Evolutionary conservation across 2,888 invertebrate genomes (phyloP).

Genomic region (Pandemis corylana): DNA sequence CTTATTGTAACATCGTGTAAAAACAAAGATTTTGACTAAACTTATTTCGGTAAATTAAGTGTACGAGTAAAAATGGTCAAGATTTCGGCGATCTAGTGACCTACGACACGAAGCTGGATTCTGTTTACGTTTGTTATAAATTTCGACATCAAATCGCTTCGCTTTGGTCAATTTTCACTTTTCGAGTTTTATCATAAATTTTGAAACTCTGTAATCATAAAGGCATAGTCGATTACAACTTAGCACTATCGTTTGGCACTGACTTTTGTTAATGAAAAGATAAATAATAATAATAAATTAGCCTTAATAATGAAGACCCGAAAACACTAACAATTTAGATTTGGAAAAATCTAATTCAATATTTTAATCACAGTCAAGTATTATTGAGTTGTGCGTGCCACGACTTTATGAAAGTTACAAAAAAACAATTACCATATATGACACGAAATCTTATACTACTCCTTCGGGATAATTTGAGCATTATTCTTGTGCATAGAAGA

Average conservation of each 20-base stretch:
- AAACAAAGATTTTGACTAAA: slow-evolving; percentile 82
- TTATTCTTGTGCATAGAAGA: slow-evolving; percentile 81
- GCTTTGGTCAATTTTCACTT: slow-evolving; percentile 70
- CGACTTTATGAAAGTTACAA: slow-evolving; percentile 69
- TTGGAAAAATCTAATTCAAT: slow-evolving; percentile 70
- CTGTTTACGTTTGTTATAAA: slow-evolving; percentile 34
- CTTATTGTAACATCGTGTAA: slow-evolving; percentile 79
- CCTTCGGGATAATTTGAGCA: slow-evolving; percentile 82
- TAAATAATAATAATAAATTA: slow-evolving; percentile 70
- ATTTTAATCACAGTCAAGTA: slow-evolving; percentile 82
- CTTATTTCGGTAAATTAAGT: slow-evolving; percentile 82
- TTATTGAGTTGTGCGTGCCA: slow-evolving; percentile 77
- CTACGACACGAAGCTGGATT: slow-evolving; percentile 71
- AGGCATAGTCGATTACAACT: slow-evolving; percentile 79
- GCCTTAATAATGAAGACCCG: slow-evolving; percentile 66
- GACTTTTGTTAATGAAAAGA: slow-evolving; percentile 70
- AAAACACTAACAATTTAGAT: slow-evolving; percentile 64
- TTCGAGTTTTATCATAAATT: slow-evolving; percentile 65
- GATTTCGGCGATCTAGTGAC: slow-evolving; percentile 83
- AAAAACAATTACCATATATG: slow-evolving; percentile 78
- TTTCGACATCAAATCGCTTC: slow-evolving; percentile 61
- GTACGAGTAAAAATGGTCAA: slow-evolving; percentile 82
- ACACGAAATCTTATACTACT: slow-evolving; percentile 84
- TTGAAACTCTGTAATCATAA: slow-evolving; percentile 73
- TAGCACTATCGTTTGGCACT: slow-evolving; percentile 84